phyloP scores from a whole-genome alignment of 2,113 vertebrate species.

The Pogona vitticeps region DNA sequence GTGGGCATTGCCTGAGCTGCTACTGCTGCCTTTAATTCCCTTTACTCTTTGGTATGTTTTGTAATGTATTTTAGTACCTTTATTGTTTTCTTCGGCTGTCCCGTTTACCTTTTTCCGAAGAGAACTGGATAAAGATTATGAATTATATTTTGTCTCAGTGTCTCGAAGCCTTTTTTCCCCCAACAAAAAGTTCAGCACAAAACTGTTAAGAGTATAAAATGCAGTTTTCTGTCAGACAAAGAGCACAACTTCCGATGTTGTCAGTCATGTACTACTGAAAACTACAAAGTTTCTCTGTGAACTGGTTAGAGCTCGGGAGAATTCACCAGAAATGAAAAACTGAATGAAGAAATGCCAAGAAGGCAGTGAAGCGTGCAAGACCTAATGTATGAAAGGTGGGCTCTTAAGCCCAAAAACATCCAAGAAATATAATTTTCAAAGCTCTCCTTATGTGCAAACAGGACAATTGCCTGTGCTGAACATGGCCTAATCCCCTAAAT shows the following conservation, averaged over 20 bases:
- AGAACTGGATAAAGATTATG: too few species aligned
- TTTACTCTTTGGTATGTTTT: too few species aligned
- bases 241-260: slow-evolving; percentile 56
- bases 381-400: slow-evolving; percentile 36
- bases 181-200: slow-evolving; percentile 41
- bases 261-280: slow-evolving; percentile 62
- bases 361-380: slow-evolving; percentile 40
- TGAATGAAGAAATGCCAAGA: slow-evolving; percentile 58
- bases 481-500: slow-evolving; percentile 51
- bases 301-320: slow-evolving; percentile 66
- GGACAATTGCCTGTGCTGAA: slow-evolving; percentile 28
- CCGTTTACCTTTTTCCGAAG: too few species aligned
- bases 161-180: too few species aligned
- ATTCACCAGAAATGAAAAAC: slow-evolving; percentile 63
- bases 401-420: background rate
- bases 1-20: too few species aligned
- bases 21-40: too few species aligned
- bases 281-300: slow-evolving; percentile 63
- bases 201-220: slow-evolving; percentile 39
- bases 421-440: slow-evolving; percentile 38
- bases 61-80: too few species aligned
- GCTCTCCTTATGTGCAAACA: slow-evolving; percentile 46
- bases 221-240: slow-evolving; percentile 64
- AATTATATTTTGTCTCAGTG: too few species aligned
- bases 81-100: too few species aligned